A percentile compares a stretch with the other conserved stretches of the same genome.
Evolutionary conservation across 2,888 invertebrate genomes (phyloP).

Genomic region (Sipha maydis): DNA sequence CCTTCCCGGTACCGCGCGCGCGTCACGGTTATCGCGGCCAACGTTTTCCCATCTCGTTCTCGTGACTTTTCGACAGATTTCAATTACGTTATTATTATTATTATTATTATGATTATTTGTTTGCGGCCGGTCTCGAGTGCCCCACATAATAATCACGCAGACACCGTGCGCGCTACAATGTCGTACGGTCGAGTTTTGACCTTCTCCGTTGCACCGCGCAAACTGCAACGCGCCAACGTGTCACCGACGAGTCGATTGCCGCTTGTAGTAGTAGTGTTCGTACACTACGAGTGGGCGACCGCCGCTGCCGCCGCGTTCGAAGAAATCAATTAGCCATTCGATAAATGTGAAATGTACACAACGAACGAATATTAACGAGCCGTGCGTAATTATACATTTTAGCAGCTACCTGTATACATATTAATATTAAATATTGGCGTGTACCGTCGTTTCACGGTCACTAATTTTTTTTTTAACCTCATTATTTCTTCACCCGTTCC

Average conservation of each 20-base stretch:
- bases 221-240: neutral
- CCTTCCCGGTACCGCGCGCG: neutral
- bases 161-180: too few relatives aligned
- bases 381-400: neutral
- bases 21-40: neutral
- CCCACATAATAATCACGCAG: neutral
- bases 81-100: too few relatives aligned
- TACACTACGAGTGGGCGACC: neutral
- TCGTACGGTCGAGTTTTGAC: neutral
- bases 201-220: neutral
- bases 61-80: neutral
- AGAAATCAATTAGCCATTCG: slow-evolving; percentile 47
- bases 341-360: neutral
- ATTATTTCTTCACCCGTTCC: neutral
- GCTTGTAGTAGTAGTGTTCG: neutral
- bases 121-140: neutral
- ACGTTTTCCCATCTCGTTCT: neutral
- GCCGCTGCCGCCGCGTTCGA: neutral
- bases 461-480: neutral
- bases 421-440: too few relatives aligned
- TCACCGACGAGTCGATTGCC: neutral
- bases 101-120: neutral
- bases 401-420: neutral
- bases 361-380: neutral
- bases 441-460: too few relatives aligned